Conservation (phyloP, 2,888 invertebrate genomes). For the Synanthedon formicaeformis region DNA sequence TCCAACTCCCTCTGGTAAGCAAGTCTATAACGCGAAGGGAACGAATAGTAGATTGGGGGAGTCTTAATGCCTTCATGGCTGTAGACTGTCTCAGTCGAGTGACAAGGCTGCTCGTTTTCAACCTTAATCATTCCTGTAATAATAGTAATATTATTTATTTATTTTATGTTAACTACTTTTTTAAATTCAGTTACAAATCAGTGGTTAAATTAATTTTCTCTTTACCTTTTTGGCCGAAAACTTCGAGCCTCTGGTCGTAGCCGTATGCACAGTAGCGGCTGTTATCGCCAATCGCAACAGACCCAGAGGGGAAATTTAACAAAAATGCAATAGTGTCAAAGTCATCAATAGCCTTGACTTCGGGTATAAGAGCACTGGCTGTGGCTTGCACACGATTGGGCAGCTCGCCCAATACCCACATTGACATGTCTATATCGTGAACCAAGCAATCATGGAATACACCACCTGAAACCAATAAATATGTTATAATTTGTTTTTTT, state of each 20-base stretch:
- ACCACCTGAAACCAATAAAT: conserved; percentile 57
- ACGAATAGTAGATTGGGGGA: conserved; percentile 72
- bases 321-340: conserved; percentile 73
- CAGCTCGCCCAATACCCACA: conserved; percentile 66
- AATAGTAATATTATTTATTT: neutral
- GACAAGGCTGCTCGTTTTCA: conserved; percentile 65
- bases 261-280: conserved; percentile 74
- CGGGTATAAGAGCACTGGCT: conserved; percentile 66
- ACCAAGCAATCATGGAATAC: conserved; percentile 78
- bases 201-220: neutral
- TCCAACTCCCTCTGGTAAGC: conserved; percentile 69
- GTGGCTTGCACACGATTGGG: conserved; percentile 55
- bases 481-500: neutral
- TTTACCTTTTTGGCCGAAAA: conserved; percentile 72
- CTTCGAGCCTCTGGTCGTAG: conserved; percentile 78
- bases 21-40: conserved; percentile 68
- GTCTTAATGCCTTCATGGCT: conserved; percentile 44
- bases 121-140: conserved; percentile 54
- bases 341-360: conserved; percentile 71
- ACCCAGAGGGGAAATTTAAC: conserved; percentile 73
- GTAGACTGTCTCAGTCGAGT: conserved; percentile 44
- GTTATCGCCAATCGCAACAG: conserved; percentile 73
- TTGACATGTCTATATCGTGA: conserved; percentile 71
- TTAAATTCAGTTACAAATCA: neutral
- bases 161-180: no score